Base-by-base conservation (phyloP, 2,113 vertebrate genomes). In the Solea senegalensis region DNA sequence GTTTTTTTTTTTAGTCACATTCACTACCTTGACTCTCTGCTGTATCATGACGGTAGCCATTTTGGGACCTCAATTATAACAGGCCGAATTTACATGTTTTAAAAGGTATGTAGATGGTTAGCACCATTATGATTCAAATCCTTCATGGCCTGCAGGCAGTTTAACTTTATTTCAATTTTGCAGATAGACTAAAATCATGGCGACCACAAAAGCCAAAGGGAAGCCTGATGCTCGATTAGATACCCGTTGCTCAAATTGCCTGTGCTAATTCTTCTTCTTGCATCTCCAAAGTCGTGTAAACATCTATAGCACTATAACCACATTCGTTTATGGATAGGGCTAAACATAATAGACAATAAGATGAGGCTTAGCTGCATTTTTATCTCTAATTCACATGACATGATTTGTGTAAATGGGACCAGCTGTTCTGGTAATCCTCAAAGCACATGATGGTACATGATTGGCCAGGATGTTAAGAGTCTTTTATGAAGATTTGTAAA, bases 1-100 rank as follows among this genome's bases (percentile, higher is more conserved):
- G 51, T 78, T 48, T 61, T 63, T 7, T 50, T 26, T 48, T 66
- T 15, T 45, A 45, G 44, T 12, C 9, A 26, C 27, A 64, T 28
- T 82, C 50, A 14, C 26, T 12, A 15, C 16, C 40, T 44, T 43
- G 8, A 16, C 21, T 56, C 46, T 53, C 34, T 15, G 45, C 28
- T 12, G 6, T 15, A 2, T 57, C 27, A 59, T 50, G n/a, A n/a
- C n/a, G 53, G 46, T 64, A 68, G 21, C 13, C 12, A 5, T 46
- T 27, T 9, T 39, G 43, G 48, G 44, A 44, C 11, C 41, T 39
- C 52, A 40, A 51, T 67, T 15, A 39, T 14, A 51, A 11, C 65
- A 43, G 50, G 41, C 34, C 59, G 57, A 21, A 14, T 58, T 48
- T 16, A 55, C 44, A 45, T 34, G 27, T 28, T 8, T 53, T 34